phyloP scores from a whole-genome alignment of 2,797 vertebrate genomes.

The Microctenopoma stevenorrisi region DNA sequence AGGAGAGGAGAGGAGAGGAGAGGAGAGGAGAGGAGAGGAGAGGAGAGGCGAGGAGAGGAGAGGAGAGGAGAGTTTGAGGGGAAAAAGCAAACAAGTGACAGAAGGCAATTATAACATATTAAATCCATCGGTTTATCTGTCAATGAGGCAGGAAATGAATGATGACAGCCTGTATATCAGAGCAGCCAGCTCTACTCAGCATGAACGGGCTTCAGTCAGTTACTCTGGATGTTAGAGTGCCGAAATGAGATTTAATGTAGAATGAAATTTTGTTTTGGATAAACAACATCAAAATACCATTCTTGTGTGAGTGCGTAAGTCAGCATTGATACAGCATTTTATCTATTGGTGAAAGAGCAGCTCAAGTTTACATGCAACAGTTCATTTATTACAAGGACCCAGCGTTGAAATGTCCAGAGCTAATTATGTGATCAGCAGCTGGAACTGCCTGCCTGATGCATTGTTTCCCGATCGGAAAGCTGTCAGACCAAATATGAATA shows the following conservation, averaged over 20 bases:
- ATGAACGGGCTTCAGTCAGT: slow-evolving; percentile 55
- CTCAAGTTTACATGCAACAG: slow-evolving; percentile 5
- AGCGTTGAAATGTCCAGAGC: slow-evolving; percentile 8
- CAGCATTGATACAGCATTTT: slow-evolving; percentile 14
- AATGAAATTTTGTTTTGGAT: slow-evolving; percentile 40
- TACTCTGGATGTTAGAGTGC: slow-evolving; percentile 31
- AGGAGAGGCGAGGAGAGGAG: slow-evolving; percentile 2
- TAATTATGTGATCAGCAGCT: slow-evolving; percentile 20
- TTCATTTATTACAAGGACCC: slow-evolving; percentile 9
- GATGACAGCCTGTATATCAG: slow-evolving; percentile 70
- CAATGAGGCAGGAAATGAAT: slow-evolving; percentile 74
- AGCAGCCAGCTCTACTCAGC: slow-evolving; percentile 67
- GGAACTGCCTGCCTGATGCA: neutral
- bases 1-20: neutral
- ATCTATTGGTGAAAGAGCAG: slow-evolving; percentile 11
- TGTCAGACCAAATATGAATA: neutral
- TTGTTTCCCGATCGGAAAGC: slow-evolving; percentile 5
- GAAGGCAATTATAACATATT: slow-evolving; percentile 72
- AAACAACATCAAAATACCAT: slow-evolving; percentile 48
- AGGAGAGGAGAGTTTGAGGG: slow-evolving; percentile 9
- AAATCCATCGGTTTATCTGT: slow-evolving; percentile 75
- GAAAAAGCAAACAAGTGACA: slow-evolving; percentile 48
- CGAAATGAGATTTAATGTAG: slow-evolving; percentile 38
- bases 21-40: slow-evolving; percentile 7
- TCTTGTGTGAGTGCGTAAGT: slow-evolving; percentile 20